Base-by-base conservation (phyloP, 2,113 vertebrate species). In the Ardeotis arabs region DNA sequence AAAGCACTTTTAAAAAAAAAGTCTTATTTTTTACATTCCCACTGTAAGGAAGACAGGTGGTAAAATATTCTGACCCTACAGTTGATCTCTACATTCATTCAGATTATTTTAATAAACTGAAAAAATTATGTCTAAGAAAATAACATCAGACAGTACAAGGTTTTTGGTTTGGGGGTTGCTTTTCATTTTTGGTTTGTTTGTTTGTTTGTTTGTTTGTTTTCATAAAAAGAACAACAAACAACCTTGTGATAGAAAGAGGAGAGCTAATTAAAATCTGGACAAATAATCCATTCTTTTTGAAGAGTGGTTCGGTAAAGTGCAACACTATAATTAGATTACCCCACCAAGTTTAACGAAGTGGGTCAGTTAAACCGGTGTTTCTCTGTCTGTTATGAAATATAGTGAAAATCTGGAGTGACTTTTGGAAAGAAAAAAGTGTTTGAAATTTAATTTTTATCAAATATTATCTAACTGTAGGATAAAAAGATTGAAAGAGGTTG, bases 241-340 rank as follows among this genome's bases (percentile, higher is more conserved):
- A 60, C 33, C 6, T 59, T 35, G 49, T 35, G 5, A 33, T 7
- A 79, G 28, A 79, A 84, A 89, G 29, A 53, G 9, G 9, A 89
- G 24, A 79, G 17, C 12, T 85, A 94, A 94, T 64, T 82, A 79
- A 96, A 82, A 81, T 60, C 37, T 41, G 23, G 21, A 66, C 22
- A 87, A 37, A 86, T 23, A 72, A 84, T 68, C 47, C 24, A 77
- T 49, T 59, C 13, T 60, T 92, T 84, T 50, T 66, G 39, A 93
- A 94, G 21, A 64, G 7, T 14, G 58, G 5, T 9, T 92, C 92
- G 79, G 45, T 55, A 69, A 94, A 92, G 21, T 18, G 23, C 31
- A 58, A 44, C 14, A 44, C 9, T 35, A 27, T 50, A 70, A 72
- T 63, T 50, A 60, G 44, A 84, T 91, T 90, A 79, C 64, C 94